Evolutionary conservation across 1,140 invertebrate species (phyloP), one percentile per base, ranked within the genome.

Genomic region (Ceratina japonica): DNA sequence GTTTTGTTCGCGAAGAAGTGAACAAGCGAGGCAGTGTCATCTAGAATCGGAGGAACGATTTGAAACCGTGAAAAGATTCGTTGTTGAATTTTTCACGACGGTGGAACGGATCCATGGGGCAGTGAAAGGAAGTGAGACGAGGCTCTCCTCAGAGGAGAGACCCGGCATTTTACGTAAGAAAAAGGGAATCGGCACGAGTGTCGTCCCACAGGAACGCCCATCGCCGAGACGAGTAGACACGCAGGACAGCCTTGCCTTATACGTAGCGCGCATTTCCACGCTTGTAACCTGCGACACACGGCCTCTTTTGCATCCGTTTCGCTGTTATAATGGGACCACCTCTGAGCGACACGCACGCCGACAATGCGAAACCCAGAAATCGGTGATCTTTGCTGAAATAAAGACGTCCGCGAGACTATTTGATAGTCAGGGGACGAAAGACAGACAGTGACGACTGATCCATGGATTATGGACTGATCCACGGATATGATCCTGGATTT

Each of bases 311-410:
- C 75, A 77, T 77, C 75, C 72, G 75, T 63, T 77, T 20, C 82
- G 64, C 58, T 62, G 62, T 80, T 78, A 74, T 84, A 84, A 84
- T 84, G 72, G 78, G 49, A 84, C 83, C 82, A 83, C 76, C 81
- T 83, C 52, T n/a, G 77, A 71, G 61, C 63, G 75, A 83, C 54
- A 71, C 65, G 64, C 61, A 51, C 73, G 81, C 58, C 22, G 27
- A 75, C 27, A 61, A 51, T 61, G 16, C 31, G 27, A 15, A 24
- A n/a, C 16, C 18, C 20, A 31, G 31, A 44, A 44, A 13, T 61
- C 4, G 15, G 22, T 15, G 5, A 13, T 13, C 22, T 61, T 24
- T 13, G 27, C 27, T 31, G 4, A 31, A 31, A 31, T 31, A 31
- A 31, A 31, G 27, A 31, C 27, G 27, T 31, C 27, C 27, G 27